Evolutionary conservation across 2,113 vertebrate genomes (phyloP), one percentile per base, ranked within the genome.

Genomic region (Tympanuchus pallidicinctus): DNA sequence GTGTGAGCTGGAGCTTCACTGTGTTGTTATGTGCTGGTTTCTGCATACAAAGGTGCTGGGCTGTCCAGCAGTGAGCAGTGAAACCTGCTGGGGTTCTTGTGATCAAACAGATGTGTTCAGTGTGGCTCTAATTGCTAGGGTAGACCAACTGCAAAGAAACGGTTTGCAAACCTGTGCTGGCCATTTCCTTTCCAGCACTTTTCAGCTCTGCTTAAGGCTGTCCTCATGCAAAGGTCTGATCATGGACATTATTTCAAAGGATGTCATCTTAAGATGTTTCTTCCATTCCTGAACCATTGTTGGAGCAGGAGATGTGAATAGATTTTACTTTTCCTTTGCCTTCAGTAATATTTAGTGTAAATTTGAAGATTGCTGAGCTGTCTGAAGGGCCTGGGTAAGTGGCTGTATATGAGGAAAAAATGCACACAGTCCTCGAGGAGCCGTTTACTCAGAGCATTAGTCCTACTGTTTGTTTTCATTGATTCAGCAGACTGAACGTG

Each of bases 201-300:
- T 71, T 13, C 10, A 45, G 15, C 42, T 75, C 54, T 45, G 81
- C 75, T 80, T 48, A 6, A 34, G 81, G 50, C 22, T 21, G 57
- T 77, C 19, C 34, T 57, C 22, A 40, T 71, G 48, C 43, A 59
- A 69, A 74, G 52, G n/a, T 74, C 76, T 71, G 25, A 24, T 73
- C 70, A 42, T 45, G 66, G 54, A 50, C 40, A 6, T 38, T 11
- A 9, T 36, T n/a, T 84, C 8, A 82, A 73, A 89, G 47, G 91
- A 71, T 60, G 12, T 47, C 27, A 30, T 69, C 38, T 63, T 40
- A 57, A 30, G 54, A 36, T 61, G 36, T 36, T 43, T 21, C 57
- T 28, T 15, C 40, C 32, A 78, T 95, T 84, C 86, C 83, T 90
- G 94, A 91, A 96, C 66, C 17, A 6, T 14, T 13, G 48, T 20